Evolutionary conservation across 2,797 vertebrate genomes (phyloP).

Genomic region (Mormyrus hasselquistii): DNA sequence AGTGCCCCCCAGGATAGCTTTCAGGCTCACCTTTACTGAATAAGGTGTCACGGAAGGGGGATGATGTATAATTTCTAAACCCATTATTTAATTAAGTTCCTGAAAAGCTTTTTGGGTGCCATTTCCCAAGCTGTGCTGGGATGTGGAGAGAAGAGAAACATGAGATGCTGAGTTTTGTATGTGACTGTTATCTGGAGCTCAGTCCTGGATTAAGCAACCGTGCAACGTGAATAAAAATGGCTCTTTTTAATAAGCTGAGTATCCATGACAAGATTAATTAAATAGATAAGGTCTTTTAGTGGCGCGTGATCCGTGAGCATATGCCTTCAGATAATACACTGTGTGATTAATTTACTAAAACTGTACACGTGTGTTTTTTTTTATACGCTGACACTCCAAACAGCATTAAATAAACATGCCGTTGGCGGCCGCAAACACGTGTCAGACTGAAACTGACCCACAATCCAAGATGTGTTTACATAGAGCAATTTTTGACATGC

Average conservation of each 20-base stretch:
- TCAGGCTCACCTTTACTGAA: neutral
- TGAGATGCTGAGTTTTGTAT: neutral
- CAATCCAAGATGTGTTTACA: neutral
- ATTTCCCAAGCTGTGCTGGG: neutral
- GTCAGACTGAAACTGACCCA: neutral
- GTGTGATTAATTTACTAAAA: slow-evolving; percentile 3
- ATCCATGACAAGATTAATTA: neutral
- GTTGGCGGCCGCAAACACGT: neutral
- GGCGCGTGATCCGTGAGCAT: neutral
- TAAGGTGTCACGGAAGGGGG: neutral
- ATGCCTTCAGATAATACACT: neutral
- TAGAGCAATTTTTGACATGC: neutral
- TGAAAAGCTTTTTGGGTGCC: neutral
- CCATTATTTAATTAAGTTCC: neutral
- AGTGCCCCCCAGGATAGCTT: neutral
- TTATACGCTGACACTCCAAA: neutral
- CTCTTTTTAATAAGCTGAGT: neutral
- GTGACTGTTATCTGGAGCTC: neutral
- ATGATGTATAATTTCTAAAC: neutral
- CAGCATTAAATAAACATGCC: neutral
- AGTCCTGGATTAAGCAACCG: neutral
- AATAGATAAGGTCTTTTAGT: neutral
- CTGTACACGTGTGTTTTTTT: neutral
- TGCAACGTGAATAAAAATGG: neutral
- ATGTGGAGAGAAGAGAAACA: neutral